Evolutionary conservation across 2,888 invertebrate genomes (phyloP), one percentile per base, ranked within the genome.

Genomic region (Amphiduros pacificus): DNA sequence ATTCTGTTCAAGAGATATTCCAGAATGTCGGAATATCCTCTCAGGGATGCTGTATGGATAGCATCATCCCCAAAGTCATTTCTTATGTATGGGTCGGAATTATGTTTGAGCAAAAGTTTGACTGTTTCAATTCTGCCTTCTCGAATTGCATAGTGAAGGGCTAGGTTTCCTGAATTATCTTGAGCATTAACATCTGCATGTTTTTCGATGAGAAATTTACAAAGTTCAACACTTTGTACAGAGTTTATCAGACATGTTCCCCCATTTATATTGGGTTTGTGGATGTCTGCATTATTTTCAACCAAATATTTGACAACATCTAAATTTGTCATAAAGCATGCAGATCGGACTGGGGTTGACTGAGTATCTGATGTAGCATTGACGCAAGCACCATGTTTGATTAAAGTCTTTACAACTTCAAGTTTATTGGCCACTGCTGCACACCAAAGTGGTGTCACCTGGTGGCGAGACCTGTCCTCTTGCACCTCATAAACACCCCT

Each of bases 161-260:
- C 94, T 65, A 94, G 91, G 85, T 94, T 94, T 73, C 89, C 89
- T 83, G 94, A 93, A 77, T 91, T 90, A 84, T 95, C 94, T 61
- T 87, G 87, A 41, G 93, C 92, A 85, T 94, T 92, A 4, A 93
- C 91, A 72, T 88, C 87, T 2, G 91, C 94, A 53, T 93, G 93
- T 79, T 90, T 88, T 72, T 87, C 71, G 62, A 95, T 87, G 67
- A 94, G 86, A 83, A 89, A 92, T 63, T 88, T 87, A 82, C 93
- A 94, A 54, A 95, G 85, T 62, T 88, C 87, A 63, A 88, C 89
- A 73, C 91, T 91, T 85, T 94, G 94, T 68, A 94, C 93, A 1
- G 93, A 90, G 84, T 95, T 95, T 74, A 95, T 94, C 66, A 95
- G 86, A 82, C 94, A 94, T 1, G 94, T 94, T 63, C 94, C 94